Base-by-base conservation (phyloP, 2,888 invertebrate species). In the Brachyptera risi region DNA sequence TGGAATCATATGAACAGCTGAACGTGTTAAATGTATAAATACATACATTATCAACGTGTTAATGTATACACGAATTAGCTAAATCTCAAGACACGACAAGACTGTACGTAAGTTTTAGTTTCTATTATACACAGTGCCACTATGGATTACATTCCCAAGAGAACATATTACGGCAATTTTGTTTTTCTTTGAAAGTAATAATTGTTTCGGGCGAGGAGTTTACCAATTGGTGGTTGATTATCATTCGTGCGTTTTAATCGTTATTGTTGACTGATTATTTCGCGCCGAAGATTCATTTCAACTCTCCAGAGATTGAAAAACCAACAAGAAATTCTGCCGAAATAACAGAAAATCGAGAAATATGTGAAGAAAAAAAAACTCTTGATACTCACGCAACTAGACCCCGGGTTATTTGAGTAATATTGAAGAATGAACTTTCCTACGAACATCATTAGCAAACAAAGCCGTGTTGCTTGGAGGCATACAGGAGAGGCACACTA, bases 21-120 rank as follows among this genome's bases (percentile, higher is more conserved):
- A n/a, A 31, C 21, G 42, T 42, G 42, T 24, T 51, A 51, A 51
- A 37, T 54, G 54, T 54, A 37, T 54, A 54, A 54, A 54, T 37
- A 54, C 54, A 54, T 54, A 24, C 47, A 47, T 54, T 54, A 54
- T 17, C 54, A 31, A 37, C 54, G 21, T 11, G 37, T 37, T 54
- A 54, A 54, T 54, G 35, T 38, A 54, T 19, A 19, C 37, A 54
- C n/a, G n/a, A n/a, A 54, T 54, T 54, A 54, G 37, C 35, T 54
- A 54, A 23, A 21, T n/a, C 54, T 21, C 1, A 23, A 24, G 47
- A 23, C n/a, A n/a, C 47, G 35, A 31, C 24, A 47, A 24, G 24
- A 21, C 24, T n/a, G n/a, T n/a, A n/a, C n/a, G n/a, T n/a, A n/a
- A n/a, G n/a, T n/a, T n/a, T n/a, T n/a, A n/a, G n/a, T n/a, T n/a